Evolutionary conservation across 2,113 vertebrate genomes (phyloP).

Genomic region (Vulpes vulpes): DNA sequence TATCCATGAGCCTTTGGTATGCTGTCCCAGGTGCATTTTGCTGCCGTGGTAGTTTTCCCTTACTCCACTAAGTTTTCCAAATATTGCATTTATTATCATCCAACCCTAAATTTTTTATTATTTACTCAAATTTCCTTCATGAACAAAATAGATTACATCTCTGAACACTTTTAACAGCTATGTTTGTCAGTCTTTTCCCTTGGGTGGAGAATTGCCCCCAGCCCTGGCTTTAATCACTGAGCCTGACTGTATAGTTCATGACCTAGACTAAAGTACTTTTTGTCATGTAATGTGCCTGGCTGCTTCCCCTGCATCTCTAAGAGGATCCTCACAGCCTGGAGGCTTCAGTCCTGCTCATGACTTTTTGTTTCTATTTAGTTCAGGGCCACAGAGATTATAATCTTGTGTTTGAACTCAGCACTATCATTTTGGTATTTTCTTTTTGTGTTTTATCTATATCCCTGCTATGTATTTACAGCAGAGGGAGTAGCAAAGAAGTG

Average conservation of each 20-base stretch:
- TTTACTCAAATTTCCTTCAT: background rate
- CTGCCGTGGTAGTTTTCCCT: background rate
- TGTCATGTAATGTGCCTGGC: background rate
- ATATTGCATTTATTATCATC: background rate
- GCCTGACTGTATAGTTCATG: background rate
- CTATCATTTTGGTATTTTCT: slow-evolving; percentile 49
- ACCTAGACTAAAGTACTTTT: background rate
- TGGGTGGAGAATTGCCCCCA: background rate
- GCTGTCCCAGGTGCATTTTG: background rate
- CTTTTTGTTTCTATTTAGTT: slow-evolving; percentile 45
- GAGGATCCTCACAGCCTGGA: background rate
- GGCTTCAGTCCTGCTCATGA: background rate
- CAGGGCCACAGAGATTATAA: slow-evolving; percentile 35
- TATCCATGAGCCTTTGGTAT: background rate
- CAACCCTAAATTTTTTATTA: background rate
- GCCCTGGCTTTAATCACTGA: background rate
- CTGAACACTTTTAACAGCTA: background rate
- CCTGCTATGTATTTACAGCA: background rate
- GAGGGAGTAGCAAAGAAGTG: background rate
- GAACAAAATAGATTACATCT: background rate
- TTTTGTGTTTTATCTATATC: slow-evolving; percentile 33
- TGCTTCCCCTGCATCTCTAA: background rate
- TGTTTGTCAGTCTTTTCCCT: background rate
- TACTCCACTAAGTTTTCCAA: background rate
- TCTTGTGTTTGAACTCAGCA: slow-evolving; percentile 48